Base-by-base conservation (phyloP, 1,140 invertebrate species). In the Panagrolaimus sp. region DNA sequence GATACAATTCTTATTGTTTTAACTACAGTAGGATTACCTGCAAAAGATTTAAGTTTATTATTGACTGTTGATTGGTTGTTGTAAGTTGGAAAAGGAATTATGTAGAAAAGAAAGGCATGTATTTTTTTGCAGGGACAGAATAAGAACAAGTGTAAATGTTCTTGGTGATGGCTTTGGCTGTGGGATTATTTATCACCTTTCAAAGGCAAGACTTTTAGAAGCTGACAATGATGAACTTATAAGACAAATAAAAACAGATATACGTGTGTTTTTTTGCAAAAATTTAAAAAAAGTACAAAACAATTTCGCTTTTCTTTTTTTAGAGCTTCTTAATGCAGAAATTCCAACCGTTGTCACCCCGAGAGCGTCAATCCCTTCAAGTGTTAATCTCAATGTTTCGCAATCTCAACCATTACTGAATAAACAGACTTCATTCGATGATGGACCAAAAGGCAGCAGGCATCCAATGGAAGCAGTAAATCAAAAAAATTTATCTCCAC, bases 1-100 rank as follows among this genome's bases (percentile, higher is more conserved):
- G 92, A 96, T n/a, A 96, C 93, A 63, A 95, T 96, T 92, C 91
- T 96, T 32, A 95, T 97, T 89, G 94, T 97, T 21, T 85, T 96
- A 65, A 92, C 94, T 79, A 92, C 93, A 6, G 91, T 96, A 65
- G 93, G 92, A 43, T 86, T 96, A 63, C 92, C 93, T 52, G 89
- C 91, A 10, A 90, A 93, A 83, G 92, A 96, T 83, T 89, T 96
- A 17, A 90, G 90, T 14, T 87, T 94, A 21, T 93, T 96, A 76
- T 88, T 96, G 63, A 91, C 93, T n/a, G 91, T 96, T 15, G 94
- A 96, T 86, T 96, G 94, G 94, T 86, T 96, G 43, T 86, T 96
- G 92, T 95, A 86, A 90, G 91, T 88, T 43, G n/a, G n/a, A n/a
- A n/a, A 55, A 17, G 7, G 32, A 38, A 4, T 38, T 38, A 38